A percentile compares a stretch with the other conserved stretches of the same genome.
phyloP scores from a whole-genome alignment of 2,888 invertebrate species.

The Thymelicus lineola region DNA sequence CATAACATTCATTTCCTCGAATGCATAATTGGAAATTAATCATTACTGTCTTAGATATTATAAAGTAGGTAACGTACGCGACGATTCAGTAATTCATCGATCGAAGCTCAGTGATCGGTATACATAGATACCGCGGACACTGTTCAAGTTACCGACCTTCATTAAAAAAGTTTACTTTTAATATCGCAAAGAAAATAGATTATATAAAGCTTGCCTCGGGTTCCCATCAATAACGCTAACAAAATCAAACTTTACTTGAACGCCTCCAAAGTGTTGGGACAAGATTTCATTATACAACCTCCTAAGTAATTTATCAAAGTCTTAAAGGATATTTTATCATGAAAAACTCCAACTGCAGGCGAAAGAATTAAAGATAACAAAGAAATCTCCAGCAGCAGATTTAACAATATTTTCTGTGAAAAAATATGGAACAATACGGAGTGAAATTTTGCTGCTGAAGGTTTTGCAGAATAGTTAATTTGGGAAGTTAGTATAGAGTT shows the following conservation, averaged over 20 bases:
- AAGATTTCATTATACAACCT: conserved; percentile 38
- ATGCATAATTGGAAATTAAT: too few species aligned
- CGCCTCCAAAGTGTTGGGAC: conserved; percentile 36
- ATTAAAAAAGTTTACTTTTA: conserved; percentile 35
- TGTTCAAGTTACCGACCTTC: conserved; percentile 8
- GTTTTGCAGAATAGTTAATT: conserved; percentile 54
- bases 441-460: conserved; percentile 57
- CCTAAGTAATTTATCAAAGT: conserved; percentile 58
- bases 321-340: conserved; percentile 56
- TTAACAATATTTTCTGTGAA: conserved; percentile 49
- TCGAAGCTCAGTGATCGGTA: too few species aligned
- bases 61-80: too few species aligned
- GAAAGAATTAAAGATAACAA: conserved; percentile 61
- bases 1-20: too few species aligned
- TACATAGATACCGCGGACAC: not conserved
- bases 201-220: conserved; percentile 31
- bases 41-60: too few species aligned
- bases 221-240: conserved; percentile 37
- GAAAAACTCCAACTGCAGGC: conserved; percentile 52
- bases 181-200: conserved; percentile 35
- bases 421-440: conserved; percentile 61
- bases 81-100: too few species aligned
- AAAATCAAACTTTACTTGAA: conserved; percentile 36
- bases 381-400: conserved; percentile 46
- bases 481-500: conserved; percentile 45